Conservation (phyloP, 2,888 invertebrate species). For the Neocrepidodera transversa region DNA sequence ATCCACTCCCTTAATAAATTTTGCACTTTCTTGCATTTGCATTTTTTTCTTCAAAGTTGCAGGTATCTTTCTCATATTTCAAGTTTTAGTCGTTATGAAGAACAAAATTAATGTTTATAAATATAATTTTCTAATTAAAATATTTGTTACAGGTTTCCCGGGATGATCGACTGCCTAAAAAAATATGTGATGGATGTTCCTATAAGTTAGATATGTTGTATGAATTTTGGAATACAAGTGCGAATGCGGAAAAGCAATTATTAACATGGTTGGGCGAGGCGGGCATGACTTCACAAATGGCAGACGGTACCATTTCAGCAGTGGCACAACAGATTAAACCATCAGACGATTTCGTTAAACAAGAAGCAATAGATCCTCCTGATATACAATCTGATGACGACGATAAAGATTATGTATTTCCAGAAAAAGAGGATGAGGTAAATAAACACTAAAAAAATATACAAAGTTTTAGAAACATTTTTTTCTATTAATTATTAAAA, state of each 20-base stretch:
- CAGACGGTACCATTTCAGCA: slow-evolving; percentile 30
- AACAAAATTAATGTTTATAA: too few species aligned
- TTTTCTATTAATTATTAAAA: too few species aligned
- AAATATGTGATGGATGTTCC: slow-evolving; percentile 74
- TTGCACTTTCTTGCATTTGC: too few species aligned
- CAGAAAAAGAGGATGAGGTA: slow-evolving; percentile 40
- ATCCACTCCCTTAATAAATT: too few species aligned
- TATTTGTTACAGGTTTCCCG: slow-evolving; percentile 65
- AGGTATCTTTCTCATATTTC: too few species aligned
- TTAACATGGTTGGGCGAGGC: slow-evolving; percentile 55
- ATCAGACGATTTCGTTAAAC: slow-evolving; percentile 44
- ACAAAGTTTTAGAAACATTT: too few species aligned
- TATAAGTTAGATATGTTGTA: slow-evolving; percentile 75
- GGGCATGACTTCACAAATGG: slow-evolving; percentile 38
- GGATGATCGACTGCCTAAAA: slow-evolving; percentile 74
- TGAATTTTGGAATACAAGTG: slow-evolving; percentile 74
- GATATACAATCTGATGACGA: slow-evolving; percentile 39
- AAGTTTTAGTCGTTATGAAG: too few species aligned
- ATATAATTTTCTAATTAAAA: too few species aligned
- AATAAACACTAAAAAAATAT: not conserved
- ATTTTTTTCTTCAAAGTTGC: too few species aligned
- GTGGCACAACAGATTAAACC: slow-evolving; percentile 36
- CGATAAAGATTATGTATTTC: slow-evolving; percentile 38
- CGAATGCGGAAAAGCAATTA: slow-evolving; percentile 68
- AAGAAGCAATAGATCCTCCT: slow-evolving; percentile 42